A percentile compares a stretch with the other conserved stretches of the same genome.
phyloP scores from a whole-genome alignment of 2,113 vertebrate genomes.

The Poecilia latipinna region DNA sequence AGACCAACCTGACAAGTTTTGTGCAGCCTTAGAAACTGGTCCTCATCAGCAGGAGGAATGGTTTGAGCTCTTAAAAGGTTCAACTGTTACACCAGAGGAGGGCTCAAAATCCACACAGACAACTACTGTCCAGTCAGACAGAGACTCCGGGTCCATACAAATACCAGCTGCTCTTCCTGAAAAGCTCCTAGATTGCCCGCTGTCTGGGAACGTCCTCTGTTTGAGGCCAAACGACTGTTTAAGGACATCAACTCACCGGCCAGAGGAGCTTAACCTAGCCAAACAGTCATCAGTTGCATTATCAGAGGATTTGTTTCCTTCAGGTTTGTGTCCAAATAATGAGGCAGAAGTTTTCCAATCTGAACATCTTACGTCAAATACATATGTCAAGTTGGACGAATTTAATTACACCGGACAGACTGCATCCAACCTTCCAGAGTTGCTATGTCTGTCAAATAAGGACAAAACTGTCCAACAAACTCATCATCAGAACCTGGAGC shows the following conservation, averaged over 20 bases:
- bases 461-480: constrained; percentile 19
- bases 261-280: constrained; percentile 23
- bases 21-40: constrained; percentile 19
- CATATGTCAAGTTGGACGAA: constrained; percentile 19
- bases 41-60: constrained; percentile 17
- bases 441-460: constrained; percentile 12
- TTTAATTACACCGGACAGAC: constrained; percentile 16
- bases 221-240: constrained; percentile 15
- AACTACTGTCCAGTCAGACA: constrained; percentile 27
- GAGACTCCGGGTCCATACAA: constrained; percentile 7
- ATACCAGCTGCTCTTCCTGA: constrained; percentile 22
- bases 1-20: constrained; percentile 22
- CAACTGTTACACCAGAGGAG: constrained; percentile 22
- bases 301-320: constrained; percentile 20
- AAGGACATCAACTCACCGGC: constrained; percentile 28
- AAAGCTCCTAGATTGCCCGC: constrained; percentile 30
- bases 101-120: not conserved
- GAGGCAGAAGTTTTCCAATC: constrained; percentile 25
- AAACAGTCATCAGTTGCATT: constrained; percentile 11
- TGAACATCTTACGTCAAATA: constrained; percentile 11
- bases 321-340: constrained; percentile 25
- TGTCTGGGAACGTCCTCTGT: constrained; percentile 21
- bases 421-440: constrained; percentile 6
- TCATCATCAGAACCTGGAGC: constrained; percentile 7
- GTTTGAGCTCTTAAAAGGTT: not conserved